These are phyloP conservation scores for Saguinus oedipus DNA, from an alignment of 2,797 vertebrate genomes.

Conservation along the genomic window DNA sequence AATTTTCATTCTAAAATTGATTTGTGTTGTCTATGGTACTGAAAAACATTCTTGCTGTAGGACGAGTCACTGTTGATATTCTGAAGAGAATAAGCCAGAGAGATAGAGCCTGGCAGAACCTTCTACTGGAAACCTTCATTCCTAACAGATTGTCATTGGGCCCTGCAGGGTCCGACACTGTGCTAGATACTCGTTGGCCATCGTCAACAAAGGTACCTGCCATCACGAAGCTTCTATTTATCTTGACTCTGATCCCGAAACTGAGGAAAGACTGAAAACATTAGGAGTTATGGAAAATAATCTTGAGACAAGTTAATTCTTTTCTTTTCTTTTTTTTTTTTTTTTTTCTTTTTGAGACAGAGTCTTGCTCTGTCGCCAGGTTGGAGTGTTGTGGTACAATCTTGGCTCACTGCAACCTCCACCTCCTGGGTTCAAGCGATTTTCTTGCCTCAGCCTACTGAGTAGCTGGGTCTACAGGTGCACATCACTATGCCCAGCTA, in stretches of 20 bases:
- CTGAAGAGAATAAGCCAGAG: not conserved
- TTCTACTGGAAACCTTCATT: not conserved
- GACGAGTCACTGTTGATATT: not conserved
- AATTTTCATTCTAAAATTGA: not conserved
- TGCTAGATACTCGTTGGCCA: not conserved
- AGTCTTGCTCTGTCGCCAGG: too few species aligned
- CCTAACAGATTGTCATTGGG: not conserved
- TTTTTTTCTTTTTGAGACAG: too few species aligned
- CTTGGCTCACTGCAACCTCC: too few species aligned
- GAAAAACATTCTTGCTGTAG: not conserved
- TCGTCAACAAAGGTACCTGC: not conserved
- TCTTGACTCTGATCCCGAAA: not conserved
- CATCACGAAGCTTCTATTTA: not conserved
- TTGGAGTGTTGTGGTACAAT: too few species aligned
- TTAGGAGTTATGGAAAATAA: not conserved
- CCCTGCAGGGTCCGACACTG: accelerated
- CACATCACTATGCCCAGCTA: too few species aligned
- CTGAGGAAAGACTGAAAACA: not conserved
- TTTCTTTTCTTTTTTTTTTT: not conserved
- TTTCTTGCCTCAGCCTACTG: too few species aligned
- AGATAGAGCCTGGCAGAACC: not conserved
- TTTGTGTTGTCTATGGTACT: not conserved
- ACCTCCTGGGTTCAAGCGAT: too few species aligned
- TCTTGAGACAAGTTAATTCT: not conserved
- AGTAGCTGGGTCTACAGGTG: too few species aligned